These are phyloP conservation scores for Creontiades dilutus DNA, from an alignment of 2,888 invertebrate genomes.

Conservation along the genomic window DNA sequence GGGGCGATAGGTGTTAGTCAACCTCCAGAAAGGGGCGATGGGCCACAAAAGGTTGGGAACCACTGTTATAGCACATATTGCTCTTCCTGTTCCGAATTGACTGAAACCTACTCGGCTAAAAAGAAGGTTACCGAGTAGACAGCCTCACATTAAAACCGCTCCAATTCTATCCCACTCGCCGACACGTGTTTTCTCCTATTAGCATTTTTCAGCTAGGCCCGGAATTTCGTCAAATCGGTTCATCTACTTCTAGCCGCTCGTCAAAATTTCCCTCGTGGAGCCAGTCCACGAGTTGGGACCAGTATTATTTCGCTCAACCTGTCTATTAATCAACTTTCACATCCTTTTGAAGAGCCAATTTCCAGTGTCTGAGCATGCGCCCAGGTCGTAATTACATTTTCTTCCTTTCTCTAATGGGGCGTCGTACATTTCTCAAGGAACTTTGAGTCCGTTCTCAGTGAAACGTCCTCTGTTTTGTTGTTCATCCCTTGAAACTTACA, in stretches of 20 bases:
- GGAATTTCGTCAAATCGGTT: slow-evolving; percentile 4
- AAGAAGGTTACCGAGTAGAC: too few relatives aligned
- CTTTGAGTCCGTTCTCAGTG: neutral
- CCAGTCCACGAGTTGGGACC: neutral
- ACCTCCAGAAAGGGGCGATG: too few relatives aligned
- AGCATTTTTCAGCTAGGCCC: neutral
- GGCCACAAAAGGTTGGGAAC: too few relatives aligned
- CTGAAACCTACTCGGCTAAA: too few relatives aligned
- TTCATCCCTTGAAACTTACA: neutral
- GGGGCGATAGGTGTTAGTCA: too few relatives aligned
- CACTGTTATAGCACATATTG: too few relatives aligned
- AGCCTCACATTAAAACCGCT: too few relatives aligned
- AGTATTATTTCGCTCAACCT: slow-evolving; percentile 17
- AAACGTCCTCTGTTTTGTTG: neutral
- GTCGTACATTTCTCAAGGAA: neutral
- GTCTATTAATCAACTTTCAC: slow-evolving; percentile 20
- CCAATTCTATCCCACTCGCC: neutral
- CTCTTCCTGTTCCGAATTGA: too few relatives aligned
- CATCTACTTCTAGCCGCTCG: slow-evolving; percentile 18
- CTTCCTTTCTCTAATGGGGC: slow-evolving; percentile 21
- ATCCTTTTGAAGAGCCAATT: slow-evolving; percentile 6
- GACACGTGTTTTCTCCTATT: slow-evolving; percentile 14
- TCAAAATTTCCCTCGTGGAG: neutral
- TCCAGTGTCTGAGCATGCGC: neutral
- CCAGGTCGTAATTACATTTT: neutral